Base-by-base conservation (phyloP, 2,888 invertebrate species). In the Trissolcus brochymenae region DNA sequence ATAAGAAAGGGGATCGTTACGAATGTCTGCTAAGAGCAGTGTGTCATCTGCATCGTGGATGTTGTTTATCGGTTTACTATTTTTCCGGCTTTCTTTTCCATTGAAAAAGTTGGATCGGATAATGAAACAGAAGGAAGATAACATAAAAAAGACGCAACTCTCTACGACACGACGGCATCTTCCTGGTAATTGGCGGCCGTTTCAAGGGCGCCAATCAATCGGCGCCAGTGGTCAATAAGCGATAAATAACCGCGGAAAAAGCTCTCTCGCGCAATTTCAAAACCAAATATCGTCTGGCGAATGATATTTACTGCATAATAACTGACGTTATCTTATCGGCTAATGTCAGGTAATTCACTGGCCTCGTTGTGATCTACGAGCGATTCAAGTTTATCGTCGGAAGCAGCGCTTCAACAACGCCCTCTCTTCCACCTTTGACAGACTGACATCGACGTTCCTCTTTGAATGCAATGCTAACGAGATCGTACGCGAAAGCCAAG, bases 291-390 rank as follows among this genome's bases (percentile, higher is more conserved):
- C 65, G 29, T 50, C 19, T 41, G 53, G 56, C 50, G 60, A n/a
- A 40, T 68, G 70, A 76, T 71, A 66, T 76, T 76, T 66, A 71
- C 65, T 66, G 60, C 71, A 66, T 76, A 66, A 76, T 76, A 76
- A 71, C 71, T 62, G 71, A 66, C 66, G 61, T 71, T 76, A 76
- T 76, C 76, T 76, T 76, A 76, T 76, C 76, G 60, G 14, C 29
- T n/a, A 25, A 25, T 35, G 11, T 46, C 16, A 46, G 70, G 60
- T 61, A 66, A 76, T 76, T 76, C 66, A 71, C 53, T 65, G 61
- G 65, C 43, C 56, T 66, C 54, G 50, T 25, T 17, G 35, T 21
- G 16, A 71, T 61, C 56, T 35, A 76, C 65, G 65, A 51, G 11
- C 49, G 60, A 43, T 19, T 53, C 68, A 59, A 64, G 59, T 70